phyloP scores from a whole-genome alignment of 2,888 invertebrate genomes.

The Linnaemya tessellans region DNA sequence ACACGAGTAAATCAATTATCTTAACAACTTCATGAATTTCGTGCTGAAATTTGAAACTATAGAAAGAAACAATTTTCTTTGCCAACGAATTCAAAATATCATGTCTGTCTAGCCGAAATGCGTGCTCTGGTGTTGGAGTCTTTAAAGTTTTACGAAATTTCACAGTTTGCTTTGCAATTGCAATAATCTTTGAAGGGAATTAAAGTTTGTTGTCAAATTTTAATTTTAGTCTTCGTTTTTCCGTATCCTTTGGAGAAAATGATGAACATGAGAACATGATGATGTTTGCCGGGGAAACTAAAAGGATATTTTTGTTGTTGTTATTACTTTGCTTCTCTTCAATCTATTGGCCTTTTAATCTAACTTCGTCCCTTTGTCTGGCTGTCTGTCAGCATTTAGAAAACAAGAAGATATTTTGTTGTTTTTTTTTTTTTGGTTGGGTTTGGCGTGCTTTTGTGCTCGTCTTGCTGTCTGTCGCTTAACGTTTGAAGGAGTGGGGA shows the following conservation, averaged over 20 bases:
- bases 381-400: slow-evolving; percentile 30
- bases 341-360: slow-evolving; percentile 32
- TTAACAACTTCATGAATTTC: slow-evolving; percentile 35
- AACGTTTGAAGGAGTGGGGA: slow-evolving; percentile 20
- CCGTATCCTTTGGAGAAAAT: slow-evolving; percentile 29
- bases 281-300: slow-evolving; percentile 2
- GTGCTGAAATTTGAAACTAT: slow-evolving; percentile 15
- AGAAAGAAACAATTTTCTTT: neutral
- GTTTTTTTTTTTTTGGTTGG: slow-evolving; percentile 13
- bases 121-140: neutral
- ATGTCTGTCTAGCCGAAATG: slow-evolving; percentile 11
- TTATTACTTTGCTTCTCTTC: neutral
- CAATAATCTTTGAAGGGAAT: slow-evolving; percentile 12
- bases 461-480: slow-evolving; percentile 34
- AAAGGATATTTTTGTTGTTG: neutral
- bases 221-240: slow-evolving; percentile 29
- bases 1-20: slow-evolving; percentile 42
- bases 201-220: slow-evolving; percentile 50
- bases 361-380: slow-evolving; percentile 12
- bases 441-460: neutral
- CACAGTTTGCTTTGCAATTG: neutral
- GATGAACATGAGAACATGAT: slow-evolving; percentile 7
- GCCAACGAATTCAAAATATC: neutral
- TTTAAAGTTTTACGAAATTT: neutral
- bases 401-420: neutral